Evolutionary conservation across 2,797 vertebrate genomes (phyloP).

Genomic region (Macropus fuliginosus): DNA sequence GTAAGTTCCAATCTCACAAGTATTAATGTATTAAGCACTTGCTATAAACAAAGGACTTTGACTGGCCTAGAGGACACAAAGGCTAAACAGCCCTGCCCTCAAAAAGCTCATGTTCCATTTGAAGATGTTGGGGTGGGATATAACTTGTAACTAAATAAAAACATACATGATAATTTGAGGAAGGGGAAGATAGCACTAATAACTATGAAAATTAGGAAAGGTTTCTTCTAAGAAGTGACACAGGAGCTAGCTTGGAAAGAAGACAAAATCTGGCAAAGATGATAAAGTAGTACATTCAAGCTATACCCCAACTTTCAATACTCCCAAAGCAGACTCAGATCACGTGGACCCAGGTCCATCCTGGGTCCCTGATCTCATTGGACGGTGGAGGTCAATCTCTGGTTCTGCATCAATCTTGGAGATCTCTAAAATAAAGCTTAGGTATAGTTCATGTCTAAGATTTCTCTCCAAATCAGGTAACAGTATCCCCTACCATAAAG

Average conservation of each 20-base stretch:
- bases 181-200: neutral
- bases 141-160: neutral
- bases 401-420: neutral
- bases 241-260: neutral
- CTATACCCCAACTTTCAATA: neutral
- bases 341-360: neutral
- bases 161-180: neutral
- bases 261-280: neutral
- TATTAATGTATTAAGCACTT: neutral
- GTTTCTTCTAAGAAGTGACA: neutral
- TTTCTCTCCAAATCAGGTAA: neutral
- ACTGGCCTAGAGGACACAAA: neutral
- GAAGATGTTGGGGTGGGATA: neutral
- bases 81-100: neutral
- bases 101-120: neutral
- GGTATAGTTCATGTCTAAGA: neutral
- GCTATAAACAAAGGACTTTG: neutral
- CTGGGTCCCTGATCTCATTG: neutral
- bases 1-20: neutral
- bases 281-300: neutral
- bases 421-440: neutral
- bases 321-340: neutral
- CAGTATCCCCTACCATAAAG: neutral
- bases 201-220: neutral
- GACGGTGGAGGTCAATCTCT: neutral